Percentiles rank a stretch among this genome's conserved stretches.
Evolutionary conservation across 2,113 vertebrate species (phyloP).

Genomic region (Galbula dea): DNA sequence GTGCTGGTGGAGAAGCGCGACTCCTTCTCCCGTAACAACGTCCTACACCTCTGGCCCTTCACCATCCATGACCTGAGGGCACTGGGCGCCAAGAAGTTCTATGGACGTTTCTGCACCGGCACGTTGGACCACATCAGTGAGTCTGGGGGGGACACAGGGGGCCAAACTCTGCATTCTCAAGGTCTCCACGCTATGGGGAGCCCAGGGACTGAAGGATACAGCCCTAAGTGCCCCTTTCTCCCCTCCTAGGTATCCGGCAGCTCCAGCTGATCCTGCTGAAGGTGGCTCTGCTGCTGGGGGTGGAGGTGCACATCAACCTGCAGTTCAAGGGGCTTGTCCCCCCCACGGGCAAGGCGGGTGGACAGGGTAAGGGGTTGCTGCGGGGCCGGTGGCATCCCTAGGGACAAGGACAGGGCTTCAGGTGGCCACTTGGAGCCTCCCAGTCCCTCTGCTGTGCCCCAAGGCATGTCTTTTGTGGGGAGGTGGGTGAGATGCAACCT

Average conservation of each 20-base stretch:
- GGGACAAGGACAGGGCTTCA: not conserved
- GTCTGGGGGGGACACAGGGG: not conserved
- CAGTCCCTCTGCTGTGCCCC: not conserved
- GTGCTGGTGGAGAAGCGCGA: conserved; percentile 89
- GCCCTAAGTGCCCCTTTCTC: not conserved
- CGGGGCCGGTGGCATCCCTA: accelerated
- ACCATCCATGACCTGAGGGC: conserved; percentile 88
- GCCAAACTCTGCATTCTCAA: accelerated
- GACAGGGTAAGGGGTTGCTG: not conserved
- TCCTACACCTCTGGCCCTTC: conserved; percentile 95
- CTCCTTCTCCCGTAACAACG: conserved; percentile 91
- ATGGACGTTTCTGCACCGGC: conserved; percentile 89
- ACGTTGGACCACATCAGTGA: conserved; percentile 93
- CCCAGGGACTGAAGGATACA: accelerated
- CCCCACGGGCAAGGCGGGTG: not conserved
- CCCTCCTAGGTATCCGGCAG: conserved; percentile 87
- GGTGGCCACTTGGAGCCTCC: not conserved
- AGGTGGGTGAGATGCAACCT: not conserved
- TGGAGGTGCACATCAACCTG: conserved; percentile 87
- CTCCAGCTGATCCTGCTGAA: conserved; percentile 91
- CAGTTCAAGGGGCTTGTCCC: conserved; percentile 78
- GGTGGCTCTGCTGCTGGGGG: conserved; percentile 86
- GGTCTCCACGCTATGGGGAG: not conserved
- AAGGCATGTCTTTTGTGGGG: not conserved
- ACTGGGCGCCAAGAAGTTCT: conserved; percentile 92